phyloP scores from a whole-genome alignment of 1,140 invertebrate species.

The Probaryconus sp. region DNA sequence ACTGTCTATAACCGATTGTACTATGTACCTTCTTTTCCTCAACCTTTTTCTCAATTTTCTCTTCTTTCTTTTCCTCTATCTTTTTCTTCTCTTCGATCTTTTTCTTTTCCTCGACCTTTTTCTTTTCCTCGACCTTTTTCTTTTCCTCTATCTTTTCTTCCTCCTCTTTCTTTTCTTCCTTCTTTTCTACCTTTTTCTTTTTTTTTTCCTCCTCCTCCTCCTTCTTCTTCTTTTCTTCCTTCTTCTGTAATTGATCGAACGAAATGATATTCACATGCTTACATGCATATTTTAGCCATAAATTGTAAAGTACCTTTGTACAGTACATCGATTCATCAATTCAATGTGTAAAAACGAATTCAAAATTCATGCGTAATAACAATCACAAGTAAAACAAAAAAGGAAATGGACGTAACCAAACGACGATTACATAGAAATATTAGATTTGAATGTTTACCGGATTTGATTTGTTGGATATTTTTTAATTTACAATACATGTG shows the following conservation, averaged over 20 bases:
- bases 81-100: constrained; percentile 63
- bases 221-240: constrained; percentile 69
- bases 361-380: constrained; percentile 6
- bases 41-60: constrained; percentile 71
- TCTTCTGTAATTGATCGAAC: constrained; percentile 62
- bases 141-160: constrained; percentile 58
- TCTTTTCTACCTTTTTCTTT: constrained; percentile 62
- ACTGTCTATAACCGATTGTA: no score
- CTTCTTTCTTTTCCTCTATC: constrained; percentile 57
- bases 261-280: constrained; percentile 55
- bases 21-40: constrained; percentile 67
- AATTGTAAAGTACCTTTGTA: no score
- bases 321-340: no score
- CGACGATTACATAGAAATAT: background rate
- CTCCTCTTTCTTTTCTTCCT: constrained; percentile 49
- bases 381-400: no score
- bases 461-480: background rate
- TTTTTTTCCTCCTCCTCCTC: constrained; percentile 66
- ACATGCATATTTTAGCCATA: no score
- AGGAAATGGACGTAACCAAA: no score
- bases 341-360: background rate
- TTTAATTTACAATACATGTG: background rate
- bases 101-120: constrained; percentile 73
- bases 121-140: constrained; percentile 66
- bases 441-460: background rate